Base-by-base conservation (phyloP, 2,888 invertebrate species). In the Nysson spinosus region DNA sequence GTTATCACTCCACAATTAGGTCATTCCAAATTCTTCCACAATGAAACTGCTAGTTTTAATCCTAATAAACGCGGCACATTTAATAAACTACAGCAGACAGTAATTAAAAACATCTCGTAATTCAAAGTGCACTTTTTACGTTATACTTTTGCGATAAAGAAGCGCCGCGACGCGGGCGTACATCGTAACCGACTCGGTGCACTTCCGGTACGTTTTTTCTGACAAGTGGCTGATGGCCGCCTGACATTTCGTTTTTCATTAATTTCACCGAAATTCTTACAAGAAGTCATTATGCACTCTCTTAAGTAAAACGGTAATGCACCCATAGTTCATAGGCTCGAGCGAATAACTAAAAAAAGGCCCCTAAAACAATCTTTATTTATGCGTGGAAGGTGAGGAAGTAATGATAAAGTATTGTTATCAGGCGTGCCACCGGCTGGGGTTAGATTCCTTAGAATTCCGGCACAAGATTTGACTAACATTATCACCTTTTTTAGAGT, bases 381-480 rank as follows among this genome's bases (percentile, higher is more conserved):
- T 73, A 74, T 77, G 69, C 54, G 46, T 47, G 57, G 57, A 46
- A 73, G 77, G 78, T 78, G 44, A 77, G 70, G 12, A 4, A 9
- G n/a, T 2, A 22, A 30, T 30, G 37, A 54, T 30, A 39, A 42
- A 32, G 24, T 17, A 42, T 52, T 44, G 26, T 43, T 55, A 67
- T 46, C 55, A 65, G 69, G 77, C 74, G 69, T 69, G 69, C 72
- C 71, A 69, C 74, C 73, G 78, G 69, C 65, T 74, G 47, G 72
- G 77, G 72, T 79, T 78, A 79, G 78, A 72, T 72, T 70, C 51
- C 14, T 34, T 43, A 16, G 22, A 17, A 42, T 51, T 43, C 35
- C 46, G 37, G 52, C 16, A 24, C 43, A 46, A 4, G 16, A 57
- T 47, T 37, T n/a, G 12, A 5, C 58, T 60, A 47, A 44, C 32